These are phyloP conservation scores for Dryadula phaetusa DNA, from an alignment of 2,888 invertebrate genomes.

Conservation along the genomic window DNA sequence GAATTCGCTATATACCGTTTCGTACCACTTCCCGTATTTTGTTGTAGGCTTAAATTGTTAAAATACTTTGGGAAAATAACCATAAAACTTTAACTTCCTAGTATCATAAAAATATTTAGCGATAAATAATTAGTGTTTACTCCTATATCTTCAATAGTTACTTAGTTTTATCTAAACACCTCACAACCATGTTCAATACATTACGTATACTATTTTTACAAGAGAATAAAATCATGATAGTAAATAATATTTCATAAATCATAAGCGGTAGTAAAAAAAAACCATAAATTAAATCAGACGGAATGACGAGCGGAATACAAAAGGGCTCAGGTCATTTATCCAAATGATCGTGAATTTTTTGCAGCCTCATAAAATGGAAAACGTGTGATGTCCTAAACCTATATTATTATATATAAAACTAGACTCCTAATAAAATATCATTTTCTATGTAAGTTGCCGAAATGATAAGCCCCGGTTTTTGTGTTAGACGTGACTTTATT, in stretches of 20 bases:
- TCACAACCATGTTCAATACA: too few relatives aligned
- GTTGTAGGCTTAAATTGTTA: too few relatives aligned
- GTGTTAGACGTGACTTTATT: conserved; percentile 5
- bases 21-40: too few relatives aligned
- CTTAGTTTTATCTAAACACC: too few relatives aligned
- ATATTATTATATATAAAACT: conserved; percentile 6
- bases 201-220: neutral
- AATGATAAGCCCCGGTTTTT: neutral
- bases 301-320: conserved; percentile 20
- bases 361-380: conserved; percentile 35
- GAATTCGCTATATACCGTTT: neutral
- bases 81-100: too few relatives aligned
- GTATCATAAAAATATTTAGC: too few relatives aligned
- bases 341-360: conserved; percentile 33
- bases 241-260: conserved; percentile 9
- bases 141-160: too few relatives aligned
- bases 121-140: too few relatives aligned
- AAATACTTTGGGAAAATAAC: too few relatives aligned
- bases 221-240: neutral
- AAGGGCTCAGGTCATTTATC: conserved; percentile 33
- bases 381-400: conserved; percentile 34
- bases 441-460: neutral
- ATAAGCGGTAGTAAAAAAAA: conserved; percentile 16
- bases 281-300: conserved; percentile 26
- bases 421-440: conserved; percentile 6